Evolutionary conservation across 2,113 vertebrate species (phyloP).

Genomic region (Callospermophilus lateralis): DNA sequence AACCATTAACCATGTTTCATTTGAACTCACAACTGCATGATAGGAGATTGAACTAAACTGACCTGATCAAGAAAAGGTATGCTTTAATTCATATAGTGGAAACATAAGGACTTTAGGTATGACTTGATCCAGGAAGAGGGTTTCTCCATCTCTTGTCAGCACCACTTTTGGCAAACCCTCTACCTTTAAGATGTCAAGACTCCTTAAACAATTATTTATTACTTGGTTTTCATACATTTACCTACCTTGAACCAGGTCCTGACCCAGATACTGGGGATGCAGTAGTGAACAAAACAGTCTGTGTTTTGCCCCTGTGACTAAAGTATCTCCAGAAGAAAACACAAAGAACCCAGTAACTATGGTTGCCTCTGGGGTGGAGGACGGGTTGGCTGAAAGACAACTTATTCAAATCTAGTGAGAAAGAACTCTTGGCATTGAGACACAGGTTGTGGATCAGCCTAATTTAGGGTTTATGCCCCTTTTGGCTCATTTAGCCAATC

Average conservation of each 20-base stretch:
- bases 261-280: not conserved
- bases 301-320: not conserved
- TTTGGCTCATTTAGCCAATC: not conserved
- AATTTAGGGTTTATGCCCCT: not conserved
- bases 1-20: not conserved
- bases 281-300: not conserved
- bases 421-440: not conserved
- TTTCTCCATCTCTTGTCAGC: not conserved
- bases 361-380: not conserved
- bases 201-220: not conserved
- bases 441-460: not conserved
- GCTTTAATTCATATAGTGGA: not conserved
- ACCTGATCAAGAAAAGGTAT: not conserved
- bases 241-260: not conserved
- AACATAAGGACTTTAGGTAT: not conserved
- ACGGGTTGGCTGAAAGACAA: not conserved
- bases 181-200: not conserved
- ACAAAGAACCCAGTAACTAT: not conserved
- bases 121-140: not conserved
- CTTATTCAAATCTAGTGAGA: not conserved
- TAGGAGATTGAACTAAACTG: not conserved
- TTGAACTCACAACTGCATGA: not conserved
- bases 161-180: not conserved
- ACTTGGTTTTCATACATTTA: not conserved
- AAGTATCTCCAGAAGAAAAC: not conserved